Conservation (phyloP, 2,797 vertebrate genomes). For the Gorsachius magnificus region DNA sequence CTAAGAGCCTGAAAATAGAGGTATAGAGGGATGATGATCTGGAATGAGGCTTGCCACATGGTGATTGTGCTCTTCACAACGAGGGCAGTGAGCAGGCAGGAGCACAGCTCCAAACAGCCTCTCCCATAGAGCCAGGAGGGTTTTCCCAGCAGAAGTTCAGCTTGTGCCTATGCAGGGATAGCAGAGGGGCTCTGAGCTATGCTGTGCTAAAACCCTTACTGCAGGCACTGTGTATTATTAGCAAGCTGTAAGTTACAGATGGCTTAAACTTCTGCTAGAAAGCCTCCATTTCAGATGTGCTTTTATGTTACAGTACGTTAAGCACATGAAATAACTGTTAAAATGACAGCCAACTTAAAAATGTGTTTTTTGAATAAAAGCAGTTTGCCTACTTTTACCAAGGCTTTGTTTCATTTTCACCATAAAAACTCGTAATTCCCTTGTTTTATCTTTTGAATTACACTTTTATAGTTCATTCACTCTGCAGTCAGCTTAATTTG, state of each 20-base stretch:
- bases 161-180: not conserved
- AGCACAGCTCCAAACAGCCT: rapidly evolving
- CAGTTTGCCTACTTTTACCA: not conserved
- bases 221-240: not conserved
- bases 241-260: not conserved
- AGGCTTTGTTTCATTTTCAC: not conserved
- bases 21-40: not conserved
- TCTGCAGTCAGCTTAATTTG: conserved; percentile 48
- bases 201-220: not conserved
- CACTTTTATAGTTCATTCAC: not conserved
- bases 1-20: not conserved
- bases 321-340: not conserved
- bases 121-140: not conserved
- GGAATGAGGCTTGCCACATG: not conserved
- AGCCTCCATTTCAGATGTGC: not conserved
- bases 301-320: not conserved
- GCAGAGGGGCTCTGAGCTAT: not conserved
- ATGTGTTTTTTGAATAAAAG: not conserved
- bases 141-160: not conserved
- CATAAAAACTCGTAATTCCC: not conserved
- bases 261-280: not conserved
- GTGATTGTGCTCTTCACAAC: rapidly evolving
- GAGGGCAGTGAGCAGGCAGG: not conserved
- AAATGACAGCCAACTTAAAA: not conserved
- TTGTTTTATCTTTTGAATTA: not conserved